These are phyloP conservation scores for Machimus rusticus DNA, from an alignment of 2,888 invertebrate species.

Conservation along the genomic window DNA sequence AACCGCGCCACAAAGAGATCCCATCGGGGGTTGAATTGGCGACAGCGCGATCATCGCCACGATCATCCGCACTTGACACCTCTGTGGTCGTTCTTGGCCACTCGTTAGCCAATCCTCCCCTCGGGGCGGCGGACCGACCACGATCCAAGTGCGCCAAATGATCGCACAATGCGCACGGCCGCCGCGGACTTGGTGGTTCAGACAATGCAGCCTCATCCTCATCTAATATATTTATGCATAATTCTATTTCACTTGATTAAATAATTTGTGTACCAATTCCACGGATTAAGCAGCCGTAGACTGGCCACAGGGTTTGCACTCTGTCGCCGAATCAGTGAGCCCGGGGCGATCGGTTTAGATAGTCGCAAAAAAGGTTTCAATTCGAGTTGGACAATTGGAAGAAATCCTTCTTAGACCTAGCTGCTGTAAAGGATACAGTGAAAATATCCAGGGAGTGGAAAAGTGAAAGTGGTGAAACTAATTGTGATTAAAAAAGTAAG, in stretches of 20 bases:
- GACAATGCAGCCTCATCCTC: background rate
- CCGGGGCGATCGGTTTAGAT: conserved; percentile 14
- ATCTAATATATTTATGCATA: conserved; percentile 3
- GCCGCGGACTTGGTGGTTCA: background rate
- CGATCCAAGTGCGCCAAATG: background rate
- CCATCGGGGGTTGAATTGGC: background rate
- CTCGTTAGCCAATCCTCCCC: background rate
- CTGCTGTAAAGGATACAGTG: background rate
- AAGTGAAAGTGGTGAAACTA: background rate
- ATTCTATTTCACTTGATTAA: conserved; percentile 34
- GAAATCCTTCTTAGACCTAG: background rate
- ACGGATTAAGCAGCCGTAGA: background rate
- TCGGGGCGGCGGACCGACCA: background rate
- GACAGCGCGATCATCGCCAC: background rate
- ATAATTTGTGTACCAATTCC: conserved; percentile 42
- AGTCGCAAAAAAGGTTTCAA: background rate
- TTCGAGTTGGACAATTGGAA: background rate
- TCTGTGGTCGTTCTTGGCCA: background rate
- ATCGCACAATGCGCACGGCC: background rate
- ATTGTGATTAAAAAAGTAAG: background rate
- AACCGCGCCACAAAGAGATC: background rate
- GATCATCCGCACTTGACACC: background rate
- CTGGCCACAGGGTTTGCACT: background rate
- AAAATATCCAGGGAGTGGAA: background rate
- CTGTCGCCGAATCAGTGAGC: background rate